Evolutionary conservation across 2,888 invertebrate species (phyloP), one percentile per base, ranked within the genome.

Genomic region (Drosophila parthenogenetica): DNA sequence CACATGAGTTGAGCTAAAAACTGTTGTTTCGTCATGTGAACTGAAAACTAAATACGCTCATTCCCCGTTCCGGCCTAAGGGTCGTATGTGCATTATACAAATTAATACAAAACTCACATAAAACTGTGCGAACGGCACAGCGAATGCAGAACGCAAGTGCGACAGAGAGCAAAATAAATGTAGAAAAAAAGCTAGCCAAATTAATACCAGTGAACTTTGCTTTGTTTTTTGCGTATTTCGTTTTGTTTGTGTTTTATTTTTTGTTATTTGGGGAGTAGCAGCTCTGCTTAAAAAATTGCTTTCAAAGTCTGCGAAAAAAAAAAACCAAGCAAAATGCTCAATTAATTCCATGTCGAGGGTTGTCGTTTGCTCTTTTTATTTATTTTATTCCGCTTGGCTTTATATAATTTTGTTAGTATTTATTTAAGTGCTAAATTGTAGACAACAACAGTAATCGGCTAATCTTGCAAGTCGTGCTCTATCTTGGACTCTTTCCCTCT

Each of bases 71-170:
- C 58, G 54, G 43, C 63, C 45, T 49, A 69, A 37, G 48, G 65
- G 61, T 65, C 67, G 63, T 55, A 58, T 70, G 65, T 69, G 65
- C 71, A 81, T 81, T 83, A 83, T 71, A 80, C 71, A 86, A 86
- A 86, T 81, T 80, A 81, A 80, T 71, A 62, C 60, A 46, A 73
- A 73, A 76, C 50, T 45, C 60, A 46, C 55, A 55, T 40, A 61
- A 51, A 59, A 32, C 45, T 51, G 50, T 51, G 50, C 22, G 32
- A 13, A 5, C 25, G 2, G 16, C 11, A 43, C 22, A 42, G 1
- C 2, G 11, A 13, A 8, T 29, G 29, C 29, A 14, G 14, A 11
- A 13, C n/a, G 11, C 0, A 7, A 25, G 14, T 45, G n/a, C 14
- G 5, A 40, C 5, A 13, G 14, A 19, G 14, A 10, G 29, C 14